These are phyloP conservation scores for Crypturellus undulatus DNA, from an alignment of 2,113 vertebrate genomes.

Conservation along the genomic window DNA sequence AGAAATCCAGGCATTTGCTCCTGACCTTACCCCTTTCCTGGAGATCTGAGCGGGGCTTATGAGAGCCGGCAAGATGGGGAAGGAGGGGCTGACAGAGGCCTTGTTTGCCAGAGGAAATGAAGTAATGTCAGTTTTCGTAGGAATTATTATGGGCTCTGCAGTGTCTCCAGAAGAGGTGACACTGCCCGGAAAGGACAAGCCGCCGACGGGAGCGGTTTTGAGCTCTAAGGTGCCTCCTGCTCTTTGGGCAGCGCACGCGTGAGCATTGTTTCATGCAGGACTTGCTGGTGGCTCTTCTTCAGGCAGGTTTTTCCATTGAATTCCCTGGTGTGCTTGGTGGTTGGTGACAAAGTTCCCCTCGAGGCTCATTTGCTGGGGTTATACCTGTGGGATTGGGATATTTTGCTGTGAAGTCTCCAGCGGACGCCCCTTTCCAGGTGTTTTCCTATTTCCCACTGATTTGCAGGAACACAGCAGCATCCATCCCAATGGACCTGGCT, in stretches of 20 bases:
- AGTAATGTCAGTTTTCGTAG: slow-evolving; percentile 63
- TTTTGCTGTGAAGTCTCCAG: not conserved
- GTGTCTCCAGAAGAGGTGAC: slow-evolving; percentile 39
- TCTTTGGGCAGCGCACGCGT: not conserved
- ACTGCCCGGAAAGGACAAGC: not conserved
- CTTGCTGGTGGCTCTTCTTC: not conserved
- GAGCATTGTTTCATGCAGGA: not conserved
- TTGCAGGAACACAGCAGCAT: not conserved
- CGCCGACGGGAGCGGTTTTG: not conserved
- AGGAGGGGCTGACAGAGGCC: slow-evolving; percentile 53
- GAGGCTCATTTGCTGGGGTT: not conserved
- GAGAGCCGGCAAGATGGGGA: not conserved
- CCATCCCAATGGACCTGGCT: too few species aligned
- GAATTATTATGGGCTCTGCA: slow-evolving; percentile 25
- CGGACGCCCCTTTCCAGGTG: too few species aligned
- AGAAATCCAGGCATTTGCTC: slow-evolving; percentile 50
- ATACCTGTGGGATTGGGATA: not conserved
- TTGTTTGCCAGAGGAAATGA: slow-evolving; percentile 75
- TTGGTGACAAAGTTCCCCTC: not conserved
- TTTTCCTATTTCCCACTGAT: too few species aligned
- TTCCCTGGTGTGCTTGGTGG: not conserved
- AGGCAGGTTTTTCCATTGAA: not conserved
- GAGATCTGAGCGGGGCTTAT: slow-evolving; percentile 3
- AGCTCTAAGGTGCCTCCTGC: accelerated
- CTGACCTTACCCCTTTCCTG: slow-evolving; percentile 72